Evolutionary conservation across 2,113 vertebrate genomes (phyloP), one percentile per base, ranked within the genome.

Genomic region (Oreochromis aureus): DNA sequence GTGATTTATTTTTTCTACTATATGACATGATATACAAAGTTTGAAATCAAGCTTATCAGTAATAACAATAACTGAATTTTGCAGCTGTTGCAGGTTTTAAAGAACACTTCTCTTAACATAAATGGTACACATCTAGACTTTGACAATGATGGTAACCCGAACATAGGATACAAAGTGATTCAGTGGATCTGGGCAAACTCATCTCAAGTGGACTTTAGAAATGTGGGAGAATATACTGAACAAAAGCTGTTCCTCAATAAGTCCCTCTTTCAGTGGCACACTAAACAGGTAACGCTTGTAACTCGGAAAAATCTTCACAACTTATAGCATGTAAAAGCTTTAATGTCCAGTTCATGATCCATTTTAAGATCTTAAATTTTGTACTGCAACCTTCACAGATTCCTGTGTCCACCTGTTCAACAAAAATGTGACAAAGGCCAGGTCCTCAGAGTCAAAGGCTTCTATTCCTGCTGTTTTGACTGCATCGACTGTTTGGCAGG

Each of bases 401-500:
- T n/a, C 98, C 98, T 1, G 0, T 61, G 1, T 98, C 98, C 2
- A 96, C 89, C 27, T 98, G 98, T 90, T 98, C 97, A 2, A 93
- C 87, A 2, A 82, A n/a, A 79, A 0, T 99, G 98, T 85, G 19
- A 16, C 1, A n/a, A 46, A 0, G 98, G 98, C 27, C 96, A 97
- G 80, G 94, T 97, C 32, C 95, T 73, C 36, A 94, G 18, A 36
- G 96, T 97, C 56, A 97, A 97, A 92, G 96, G 97, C 7, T 96
- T 96, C 71, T 95, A 96, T 55, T 97, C 96, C 80, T 97, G 96
- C 93, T 99, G 98, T 91, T 98, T 97, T 0, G 97, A 99, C 92
- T 98, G 98, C 11, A 95, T 97, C 3, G 95, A 97, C 85, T 99
- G 98, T 36, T 86, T 91, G 78, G 91, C 93, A 0, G 98, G 98